phyloP scores from a whole-genome alignment of 2,797 vertebrate genomes.

The Phrynocephalus vlangalii region DNA sequence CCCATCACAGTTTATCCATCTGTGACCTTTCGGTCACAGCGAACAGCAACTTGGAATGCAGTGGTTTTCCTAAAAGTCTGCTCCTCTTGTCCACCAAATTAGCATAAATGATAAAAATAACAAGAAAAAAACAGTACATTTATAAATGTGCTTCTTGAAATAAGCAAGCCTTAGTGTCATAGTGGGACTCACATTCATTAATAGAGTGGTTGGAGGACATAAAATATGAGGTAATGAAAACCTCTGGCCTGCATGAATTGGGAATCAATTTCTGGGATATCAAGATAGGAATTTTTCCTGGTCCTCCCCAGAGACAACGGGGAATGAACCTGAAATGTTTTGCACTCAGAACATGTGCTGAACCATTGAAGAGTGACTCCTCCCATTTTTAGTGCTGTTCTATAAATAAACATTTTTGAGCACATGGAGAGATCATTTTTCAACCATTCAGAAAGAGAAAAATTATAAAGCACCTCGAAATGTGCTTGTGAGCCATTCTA shows the following conservation, averaged over 20 bases:
- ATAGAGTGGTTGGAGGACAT: too few relatives aligned
- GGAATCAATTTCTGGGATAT: background rate
- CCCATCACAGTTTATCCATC: too few relatives aligned
- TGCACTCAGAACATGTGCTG: background rate
- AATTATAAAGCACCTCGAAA: slow-evolving; percentile 25
- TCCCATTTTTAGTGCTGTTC: slow-evolving; percentile 25
- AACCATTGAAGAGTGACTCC: background rate
- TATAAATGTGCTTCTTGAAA: background rate
- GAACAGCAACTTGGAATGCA: too few relatives aligned
- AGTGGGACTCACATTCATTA: background rate
- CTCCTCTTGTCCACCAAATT: background rate
- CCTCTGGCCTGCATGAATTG: background rate
- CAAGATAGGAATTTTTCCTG: background rate
- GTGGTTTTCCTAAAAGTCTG: background rate
- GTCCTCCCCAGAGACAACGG: background rate
- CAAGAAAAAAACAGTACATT: too few relatives aligned
- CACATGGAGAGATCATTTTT: slow-evolving; percentile 51
- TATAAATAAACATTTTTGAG: background rate
- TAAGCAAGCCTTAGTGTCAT: background rate
- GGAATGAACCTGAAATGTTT: background rate
- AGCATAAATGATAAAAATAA: too few relatives aligned
- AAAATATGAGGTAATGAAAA: background rate
- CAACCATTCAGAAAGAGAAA: slow-evolving; percentile 46
- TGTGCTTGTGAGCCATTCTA: background rate
- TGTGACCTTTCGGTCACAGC: too few relatives aligned